phyloP scores from a whole-genome alignment of 1,140 invertebrate species.

The Sarcophaga bullata region DNA sequence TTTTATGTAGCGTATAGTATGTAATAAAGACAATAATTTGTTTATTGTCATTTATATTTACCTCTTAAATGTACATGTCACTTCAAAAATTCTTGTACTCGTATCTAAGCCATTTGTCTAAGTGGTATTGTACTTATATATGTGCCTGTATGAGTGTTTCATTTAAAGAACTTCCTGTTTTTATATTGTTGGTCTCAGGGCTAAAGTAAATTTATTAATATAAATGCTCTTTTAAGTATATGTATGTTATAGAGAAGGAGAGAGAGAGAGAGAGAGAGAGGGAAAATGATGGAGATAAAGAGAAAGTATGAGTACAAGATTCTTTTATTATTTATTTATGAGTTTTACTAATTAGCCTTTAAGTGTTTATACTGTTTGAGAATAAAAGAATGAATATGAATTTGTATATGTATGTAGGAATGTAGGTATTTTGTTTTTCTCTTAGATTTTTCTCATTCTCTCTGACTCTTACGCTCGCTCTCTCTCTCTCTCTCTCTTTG shows the following conservation, averaged over 20 bases:
- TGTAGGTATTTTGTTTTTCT: not conserved
- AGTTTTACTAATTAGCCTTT: slow-evolving; percentile 14
- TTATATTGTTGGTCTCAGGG: not conserved
- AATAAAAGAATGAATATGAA: no score
- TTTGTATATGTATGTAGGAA: not conserved
- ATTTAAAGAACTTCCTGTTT: slow-evolving; percentile 6
- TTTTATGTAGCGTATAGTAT: not conserved
- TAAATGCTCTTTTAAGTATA: no score
- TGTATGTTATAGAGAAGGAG: no score
- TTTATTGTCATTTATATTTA: not conserved
- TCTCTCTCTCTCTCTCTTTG: no score
- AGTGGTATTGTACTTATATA: not conserved
- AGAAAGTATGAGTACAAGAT: not conserved
- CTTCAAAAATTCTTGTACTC: not conserved
- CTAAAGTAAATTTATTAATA: no score
- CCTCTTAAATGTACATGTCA: slow-evolving; percentile 9
- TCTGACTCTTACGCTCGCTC: no score
- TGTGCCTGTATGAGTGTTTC: not conserved
- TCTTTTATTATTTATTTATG: slow-evolving; percentile 25
- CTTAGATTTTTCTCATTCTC: no score
- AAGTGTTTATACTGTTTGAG: not conserved
- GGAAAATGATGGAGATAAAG: not conserved
- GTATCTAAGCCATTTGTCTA: not conserved
- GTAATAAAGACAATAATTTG: not conserved
- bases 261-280: not conserved